A percentile compares a stretch with the other conserved stretches of the same genome.
Conservation (phyloP, 2,888 invertebrate genomes). For the Agonopterix arenella region DNA sequence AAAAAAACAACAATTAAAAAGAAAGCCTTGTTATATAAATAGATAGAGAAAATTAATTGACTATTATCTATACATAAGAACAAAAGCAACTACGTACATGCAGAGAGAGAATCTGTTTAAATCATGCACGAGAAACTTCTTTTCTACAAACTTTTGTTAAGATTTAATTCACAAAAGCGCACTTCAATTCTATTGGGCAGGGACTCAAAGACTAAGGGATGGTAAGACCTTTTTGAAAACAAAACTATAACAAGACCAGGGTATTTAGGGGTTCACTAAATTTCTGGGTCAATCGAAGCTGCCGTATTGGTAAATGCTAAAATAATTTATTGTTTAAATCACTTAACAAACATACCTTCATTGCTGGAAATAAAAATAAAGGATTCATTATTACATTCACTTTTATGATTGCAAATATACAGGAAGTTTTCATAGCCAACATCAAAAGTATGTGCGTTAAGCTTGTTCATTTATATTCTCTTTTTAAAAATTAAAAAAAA, state of each 20-base stretch:
- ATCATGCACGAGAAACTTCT: slow-evolving; percentile 6
- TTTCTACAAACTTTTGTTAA: slow-evolving; percentile 2
- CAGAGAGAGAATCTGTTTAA: slow-evolving; percentile 4
- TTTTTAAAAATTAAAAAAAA: slow-evolving; percentile 23
- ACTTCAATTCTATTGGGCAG: slow-evolving; percentile 3
- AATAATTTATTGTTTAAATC: slow-evolving; percentile 46
- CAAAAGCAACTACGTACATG: slow-evolving; percentile 14
- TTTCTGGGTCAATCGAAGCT: slow-evolving; percentile 49
- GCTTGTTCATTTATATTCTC: slow-evolving; percentile 31
- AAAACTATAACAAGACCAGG: slow-evolving; percentile 28
- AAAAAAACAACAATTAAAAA: no score
- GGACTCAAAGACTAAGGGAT: slow-evolving; percentile 11
- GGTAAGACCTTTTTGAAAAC: no score
- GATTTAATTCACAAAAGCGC: slow-evolving; percentile 4
- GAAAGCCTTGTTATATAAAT: no score
- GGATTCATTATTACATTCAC: slow-evolving; percentile 11
- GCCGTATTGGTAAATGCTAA: slow-evolving; percentile 77
- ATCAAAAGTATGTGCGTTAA: slow-evolving; percentile 60
- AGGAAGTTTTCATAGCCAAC: slow-evolving; percentile 30
- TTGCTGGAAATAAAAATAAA: slow-evolving; percentile 27
- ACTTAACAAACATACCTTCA: slow-evolving; percentile 58
- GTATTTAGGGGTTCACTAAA: slow-evolving; percentile 22
- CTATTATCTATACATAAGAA: slow-evolving; percentile 1
- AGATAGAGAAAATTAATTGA: not conserved
- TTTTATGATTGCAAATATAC: slow-evolving; percentile 1